Conservation (phyloP, 92 coral and sea anemone genomes). For the Pocillopora meandrina region DNA sequence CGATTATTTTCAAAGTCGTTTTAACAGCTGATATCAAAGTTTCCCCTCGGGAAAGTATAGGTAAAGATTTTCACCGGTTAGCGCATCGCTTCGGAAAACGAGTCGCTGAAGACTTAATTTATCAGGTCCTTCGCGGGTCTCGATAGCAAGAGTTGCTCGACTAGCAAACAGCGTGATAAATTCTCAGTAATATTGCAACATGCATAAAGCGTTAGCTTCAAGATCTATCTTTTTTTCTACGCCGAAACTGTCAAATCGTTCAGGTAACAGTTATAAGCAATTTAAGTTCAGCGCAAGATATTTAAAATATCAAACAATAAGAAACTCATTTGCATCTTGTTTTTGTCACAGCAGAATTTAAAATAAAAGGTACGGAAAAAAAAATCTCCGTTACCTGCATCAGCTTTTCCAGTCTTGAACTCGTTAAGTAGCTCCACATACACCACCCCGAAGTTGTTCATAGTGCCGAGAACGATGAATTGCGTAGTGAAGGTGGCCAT, state of each 20-base stretch:
- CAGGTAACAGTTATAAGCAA: neutral
- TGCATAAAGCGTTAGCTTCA: neutral
- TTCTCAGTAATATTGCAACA: neutral
- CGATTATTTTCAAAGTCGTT: neutral
- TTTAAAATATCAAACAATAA: conserved; percentile 19
- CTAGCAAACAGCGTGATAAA: neutral
- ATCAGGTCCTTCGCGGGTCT: neutral
- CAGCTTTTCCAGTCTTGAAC: conserved; percentile 71
- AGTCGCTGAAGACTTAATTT: neutral
- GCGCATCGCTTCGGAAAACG: neutral
- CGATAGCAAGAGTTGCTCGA: neutral
- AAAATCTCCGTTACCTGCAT: conserved; percentile 66
- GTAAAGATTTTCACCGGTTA: neutral
- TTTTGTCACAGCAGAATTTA: neutral
- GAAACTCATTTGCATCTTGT: conserved; percentile 44
- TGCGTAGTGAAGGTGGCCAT: conserved; percentile 88
- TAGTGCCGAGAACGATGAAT: conserved; percentile 93
- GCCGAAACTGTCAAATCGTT: conserved; percentile 8
- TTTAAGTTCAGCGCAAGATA: conserved; percentile 2
- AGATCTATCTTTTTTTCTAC: neutral
- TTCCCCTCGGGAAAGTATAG: neutral
- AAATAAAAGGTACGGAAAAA: neutral
- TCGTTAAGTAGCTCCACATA: conserved; percentile 80
- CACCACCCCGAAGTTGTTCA: conserved; percentile 95
- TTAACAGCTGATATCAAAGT: neutral